Base-by-base conservation (phyloP, 2,797 vertebrate genomes). In the Phalloptychus januarius region DNA sequence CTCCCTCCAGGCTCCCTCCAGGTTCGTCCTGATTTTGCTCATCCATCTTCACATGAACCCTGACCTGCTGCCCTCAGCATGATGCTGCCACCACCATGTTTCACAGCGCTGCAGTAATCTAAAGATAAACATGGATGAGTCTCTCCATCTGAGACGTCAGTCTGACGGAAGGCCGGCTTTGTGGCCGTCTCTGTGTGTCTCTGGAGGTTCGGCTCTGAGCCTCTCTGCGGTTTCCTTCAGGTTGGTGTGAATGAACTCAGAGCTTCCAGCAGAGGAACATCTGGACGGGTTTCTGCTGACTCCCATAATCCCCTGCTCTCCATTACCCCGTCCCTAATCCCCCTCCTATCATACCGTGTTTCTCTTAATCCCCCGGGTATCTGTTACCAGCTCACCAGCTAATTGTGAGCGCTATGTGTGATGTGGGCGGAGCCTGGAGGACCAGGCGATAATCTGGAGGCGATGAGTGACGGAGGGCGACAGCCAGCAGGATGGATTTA, bases 251-350 rank as follows among this genome's bases (percentile, higher is more conserved):
- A 46, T 46, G 15, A 46, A 46, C 16, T 46, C 45, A 11, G 16
- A 46, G 16, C 45, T 46, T 16, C 16, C 46, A 48, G 46, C 18
- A 48, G 46, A 48, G 56, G 50, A 54, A 54, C 50, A 54, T 25
- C 50, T 54, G 50, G 40, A 8, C 7, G 2, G 44, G 25, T 71
- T 40, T 28, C 16, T 78, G 63, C 75, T 83, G 58, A 85, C 75
- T n/a, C 79, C 72, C 18, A n/a, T 86, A 87, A 90, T 90, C 91
- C 85, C 76, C 80, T 11, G 76, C 80, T 89, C 73, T 91, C 89
- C 80, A 78, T 87, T 90, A 84, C 91, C 58, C 73, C 74, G 81
- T 36, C 42, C 69, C 81, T 87, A 88, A 90, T 88, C 86, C 89
- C 67, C 76, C 46, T 42, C 76, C 85, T 72, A 86, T 87, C 82